Conservation (phyloP, 2,797 vertebrate species). For the Agapornis canus region DNA sequence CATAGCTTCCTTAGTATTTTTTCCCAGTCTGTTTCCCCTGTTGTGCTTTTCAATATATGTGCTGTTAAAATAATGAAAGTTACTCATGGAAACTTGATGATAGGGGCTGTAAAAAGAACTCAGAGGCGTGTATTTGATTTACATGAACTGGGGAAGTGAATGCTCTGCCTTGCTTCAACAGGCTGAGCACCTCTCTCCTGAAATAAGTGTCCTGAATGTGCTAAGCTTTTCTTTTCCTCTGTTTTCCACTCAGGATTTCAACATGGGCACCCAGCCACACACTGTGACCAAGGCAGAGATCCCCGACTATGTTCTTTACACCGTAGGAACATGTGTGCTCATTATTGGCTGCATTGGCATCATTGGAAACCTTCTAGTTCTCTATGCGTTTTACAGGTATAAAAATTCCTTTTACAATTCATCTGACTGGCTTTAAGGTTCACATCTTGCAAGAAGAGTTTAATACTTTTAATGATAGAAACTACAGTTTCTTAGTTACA, state of each 20-base stretch:
- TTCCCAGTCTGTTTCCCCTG: neutral
- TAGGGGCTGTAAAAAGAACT: neutral
- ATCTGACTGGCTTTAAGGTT: neutral
- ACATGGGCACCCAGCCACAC: constrained; percentile 23
- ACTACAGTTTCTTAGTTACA: neutral
- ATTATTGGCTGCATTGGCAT: constrained; percentile 71
- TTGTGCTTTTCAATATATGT: neutral
- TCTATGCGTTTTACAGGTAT: constrained; percentile 77
- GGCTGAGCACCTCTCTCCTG: neutral
- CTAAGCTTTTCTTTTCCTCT: neutral
- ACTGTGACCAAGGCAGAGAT: constrained; percentile 42
- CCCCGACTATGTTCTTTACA: constrained; percentile 59
- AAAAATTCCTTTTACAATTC: neutral
- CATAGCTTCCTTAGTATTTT: neutral
- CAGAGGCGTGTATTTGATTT: neutral
- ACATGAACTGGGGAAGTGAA: accelerated
- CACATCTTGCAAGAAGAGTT: neutral
- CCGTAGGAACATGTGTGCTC: constrained; percentile 65
- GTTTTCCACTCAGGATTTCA: constrained; percentile 38
- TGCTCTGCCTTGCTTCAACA: neutral
- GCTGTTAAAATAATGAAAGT: neutral
- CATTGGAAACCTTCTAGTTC: constrained; percentile 70
- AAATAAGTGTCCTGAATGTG: neutral
- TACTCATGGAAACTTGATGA: neutral
- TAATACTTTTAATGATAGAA: neutral